Evolutionary conservation across 2,113 vertebrate species (phyloP), one percentile per base, ranked within the genome.

Genomic region (Gadus chalcogrammus): DNA sequence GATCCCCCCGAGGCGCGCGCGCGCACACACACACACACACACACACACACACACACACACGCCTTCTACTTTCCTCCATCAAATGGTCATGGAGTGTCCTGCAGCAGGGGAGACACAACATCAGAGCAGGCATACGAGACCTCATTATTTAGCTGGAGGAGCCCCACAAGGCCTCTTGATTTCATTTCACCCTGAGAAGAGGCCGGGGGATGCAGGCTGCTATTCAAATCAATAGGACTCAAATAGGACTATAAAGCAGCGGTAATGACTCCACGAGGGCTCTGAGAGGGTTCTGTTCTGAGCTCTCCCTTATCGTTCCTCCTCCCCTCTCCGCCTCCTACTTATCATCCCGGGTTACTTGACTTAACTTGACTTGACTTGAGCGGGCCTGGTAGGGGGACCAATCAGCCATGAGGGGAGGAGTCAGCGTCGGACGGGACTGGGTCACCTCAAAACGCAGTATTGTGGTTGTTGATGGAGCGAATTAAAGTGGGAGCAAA

Each of bases 401-500:
- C 7, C 42, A 48, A 48, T 48, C 42, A 13, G 42, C 42, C 5
- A 1, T 13, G 42, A 48, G 42, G 42, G 42, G 42, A 9, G 42
- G 42, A 48, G 42, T 9, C 42, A 48, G 42, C 42, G 2, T 9
- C 12, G 42, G 42, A 2, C 42, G 1, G 42, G 42, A 48, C 42
- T 11, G 9, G 9, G 8, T 13, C 42, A 48, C 42, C 42, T 48
- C 6, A 48, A 48, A 48, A 48, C 7, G 9, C 52, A 75, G 70
- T 79, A 76, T 71, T 55, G 52, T 55, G 11, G 52, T 4, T 16
- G 48, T 80, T 83, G 74, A 77, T 84, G 78, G 76, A 82, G 75
- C 72, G 73, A 81, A 83, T 86, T 70, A 81, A 78, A 75, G 52
- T 52, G 61, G 70, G 76, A 83, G 79, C 77, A 71, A 72, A 65